Evolutionary conservation across 2,797 vertebrate species (phyloP).

Genomic region (Cirrhinus mrigala): DNA sequence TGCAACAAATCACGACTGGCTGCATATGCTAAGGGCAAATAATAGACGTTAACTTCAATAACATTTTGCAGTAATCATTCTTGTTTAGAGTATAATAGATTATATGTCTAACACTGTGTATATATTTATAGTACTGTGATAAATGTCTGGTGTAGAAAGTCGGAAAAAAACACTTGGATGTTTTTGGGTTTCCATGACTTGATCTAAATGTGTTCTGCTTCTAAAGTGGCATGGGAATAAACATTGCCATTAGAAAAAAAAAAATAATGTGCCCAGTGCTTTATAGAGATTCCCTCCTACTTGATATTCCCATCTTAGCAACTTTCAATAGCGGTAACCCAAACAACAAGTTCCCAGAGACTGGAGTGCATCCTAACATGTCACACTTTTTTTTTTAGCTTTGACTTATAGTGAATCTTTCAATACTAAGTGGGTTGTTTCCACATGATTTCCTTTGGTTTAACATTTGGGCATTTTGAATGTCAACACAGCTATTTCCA

Average conservation of each 20-base stretch:
- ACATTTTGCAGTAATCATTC: neutral
- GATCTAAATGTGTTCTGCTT: conserved; percentile 31
- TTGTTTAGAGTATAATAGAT: conserved; percentile 2
- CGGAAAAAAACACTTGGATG: neutral
- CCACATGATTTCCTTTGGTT: neutral
- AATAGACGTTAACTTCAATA: conserved; percentile 5
- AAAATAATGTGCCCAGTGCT: conserved; percentile 57
- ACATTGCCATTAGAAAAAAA: conserved; percentile 59
- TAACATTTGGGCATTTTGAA: conserved; percentile 47
- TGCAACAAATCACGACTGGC: neutral
- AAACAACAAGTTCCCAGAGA: conserved; percentile 70
- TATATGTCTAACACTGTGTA: conserved; percentile 15
- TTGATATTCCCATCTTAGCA: conserved; percentile 75
- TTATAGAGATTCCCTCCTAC: conserved; percentile 71
- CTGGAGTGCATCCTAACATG: conserved; percentile 52
- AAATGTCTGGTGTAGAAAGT: neutral
- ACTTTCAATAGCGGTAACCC: conserved; percentile 72
- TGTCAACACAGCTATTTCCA: conserved; percentile 51
- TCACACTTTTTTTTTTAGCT: conserved; percentile 50
- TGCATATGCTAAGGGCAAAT: conserved; percentile 19
- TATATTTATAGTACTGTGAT: neutral
- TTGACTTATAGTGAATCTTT: conserved; percentile 46
- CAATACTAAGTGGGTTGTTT: conserved; percentile 23
- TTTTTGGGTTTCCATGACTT: conserved; percentile 27
- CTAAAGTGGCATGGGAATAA: conserved; percentile 64